Evolutionary conservation across 2,113 vertebrate genomes (phyloP), one percentile per base, ranked within the genome.

Genomic region (Nematolebias whitei): DNA sequence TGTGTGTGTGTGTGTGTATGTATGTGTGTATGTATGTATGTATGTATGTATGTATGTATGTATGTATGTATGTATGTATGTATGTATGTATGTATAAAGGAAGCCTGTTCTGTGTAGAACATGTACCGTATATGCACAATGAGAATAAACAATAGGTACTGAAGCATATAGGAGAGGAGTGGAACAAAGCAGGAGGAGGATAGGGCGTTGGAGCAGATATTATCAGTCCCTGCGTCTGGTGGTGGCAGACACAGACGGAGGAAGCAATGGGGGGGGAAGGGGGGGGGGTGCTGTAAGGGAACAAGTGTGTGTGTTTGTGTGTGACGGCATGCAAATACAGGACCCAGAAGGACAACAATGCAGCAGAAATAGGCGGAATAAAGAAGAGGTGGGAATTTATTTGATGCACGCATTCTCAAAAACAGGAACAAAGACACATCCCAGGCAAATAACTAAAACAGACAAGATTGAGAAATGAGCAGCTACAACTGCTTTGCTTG

Each of bases 211-310:
- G 78, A 78, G 75, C 76, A 89, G 88, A 91, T 88, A 87, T 77
- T 70, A 90, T 92, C 83, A 58, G 83, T 82, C 79, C 63, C 70
- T 64, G 54, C 52, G 85, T 91, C 78, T 89, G 80, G 87, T 83
- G 87, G 85, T 63, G 78, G 85, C 83, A 91, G 86, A 92, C 88
- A 90, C 90, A 90, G 91, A 90, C 79, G 76, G 85, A 77, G 86
- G 76, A 87, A 77, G 80, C 61, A 18, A 72, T 63, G 71, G 1
- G 64, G 74, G 1, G 62, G 76, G 63, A 64, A 58, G 1, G 64
- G 76, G 60, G 84, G 52, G 66, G 69, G n/a, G n/a, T n/a, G 71
- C 41, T 63, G 47, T 39, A 59, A 57, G 50, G 55, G 58, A 56
- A 43, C 53, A 51, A 54, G 59, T 60, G 71, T 71, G 41, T 59